Conservation (phyloP, 2,888 invertebrate genomes). For the Caenorhabditis imperialis region DNA sequence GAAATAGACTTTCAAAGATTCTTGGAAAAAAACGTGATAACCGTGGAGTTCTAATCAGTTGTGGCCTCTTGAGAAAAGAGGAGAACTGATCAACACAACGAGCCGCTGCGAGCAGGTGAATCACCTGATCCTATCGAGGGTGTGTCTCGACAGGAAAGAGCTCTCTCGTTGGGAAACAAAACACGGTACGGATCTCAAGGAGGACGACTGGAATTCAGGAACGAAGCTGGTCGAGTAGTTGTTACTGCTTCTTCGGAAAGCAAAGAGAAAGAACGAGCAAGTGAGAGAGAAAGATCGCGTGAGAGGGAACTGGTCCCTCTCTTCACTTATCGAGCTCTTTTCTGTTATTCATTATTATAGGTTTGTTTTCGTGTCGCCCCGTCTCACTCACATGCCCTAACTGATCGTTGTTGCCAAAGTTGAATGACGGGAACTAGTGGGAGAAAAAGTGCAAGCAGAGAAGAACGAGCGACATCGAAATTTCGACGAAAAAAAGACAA, state of each 20-base stretch:
- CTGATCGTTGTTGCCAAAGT: background rate
- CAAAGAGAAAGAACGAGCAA: background rate
- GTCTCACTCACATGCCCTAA: background rate
- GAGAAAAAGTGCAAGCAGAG: too few species aligned
- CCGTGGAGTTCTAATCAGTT: conserved; percentile 11
- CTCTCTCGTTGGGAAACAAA: background rate
- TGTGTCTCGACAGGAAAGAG: background rate
- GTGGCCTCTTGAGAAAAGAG: conserved; percentile 13
- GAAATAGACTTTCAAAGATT: too few species aligned
- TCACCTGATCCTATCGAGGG: conserved; percentile 14
- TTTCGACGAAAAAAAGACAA: background rate
- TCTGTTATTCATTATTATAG: background rate
- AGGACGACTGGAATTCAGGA: background rate
- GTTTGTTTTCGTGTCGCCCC: background rate
- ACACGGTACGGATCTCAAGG: conserved; percentile 5
- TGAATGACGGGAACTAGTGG: too few species aligned
- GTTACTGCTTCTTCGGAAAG: conserved; percentile 1
- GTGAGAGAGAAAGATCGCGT: conserved; percentile 5
- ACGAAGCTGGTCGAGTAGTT: background rate
- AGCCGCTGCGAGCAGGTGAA: conserved; percentile 16
- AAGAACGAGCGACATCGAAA: too few species aligned
- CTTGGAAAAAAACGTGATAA: conserved; percentile 17
- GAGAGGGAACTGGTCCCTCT: conserved; percentile 1
- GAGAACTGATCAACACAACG: conserved; percentile 9
- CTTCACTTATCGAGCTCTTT: background rate